These are phyloP conservation scores for Pteruthius melanotis DNA, from an alignment of 2,113 vertebrate species.

Conservation along the genomic window DNA sequence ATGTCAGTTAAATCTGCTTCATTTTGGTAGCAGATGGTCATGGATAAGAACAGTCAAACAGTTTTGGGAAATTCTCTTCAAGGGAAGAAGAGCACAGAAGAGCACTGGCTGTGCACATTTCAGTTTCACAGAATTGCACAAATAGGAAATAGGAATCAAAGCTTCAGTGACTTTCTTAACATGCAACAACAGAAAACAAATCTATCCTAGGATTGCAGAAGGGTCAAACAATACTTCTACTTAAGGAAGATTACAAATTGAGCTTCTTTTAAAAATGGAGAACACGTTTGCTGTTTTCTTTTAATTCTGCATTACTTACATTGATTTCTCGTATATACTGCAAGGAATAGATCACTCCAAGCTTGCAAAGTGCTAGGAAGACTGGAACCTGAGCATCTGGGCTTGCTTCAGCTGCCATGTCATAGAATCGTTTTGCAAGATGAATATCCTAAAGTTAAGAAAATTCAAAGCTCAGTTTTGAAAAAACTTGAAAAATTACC, in stretches of 20 bases:
- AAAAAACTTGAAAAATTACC: background rate
- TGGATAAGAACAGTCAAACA: background rate
- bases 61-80: background rate
- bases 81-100: background rate
- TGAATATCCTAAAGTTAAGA: slow-evolving; percentile 86
- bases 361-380: slow-evolving; percentile 92
- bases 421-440: slow-evolving; percentile 96
- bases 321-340: slow-evolving; percentile 90
- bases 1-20: background rate
- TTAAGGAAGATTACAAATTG: background rate
- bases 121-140: background rate
- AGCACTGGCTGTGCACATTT: background rate
- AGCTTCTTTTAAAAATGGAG: background rate
- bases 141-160: background rate
- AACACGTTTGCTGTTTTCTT: background rate
- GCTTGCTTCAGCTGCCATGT: slow-evolving; percentile 98
- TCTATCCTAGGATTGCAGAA: background rate
- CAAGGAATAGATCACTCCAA: slow-evolving; percentile 87
- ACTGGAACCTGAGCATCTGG: slow-evolving; percentile 97
- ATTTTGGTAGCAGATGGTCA: background rate
- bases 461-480: background rate
- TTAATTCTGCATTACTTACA: slow-evolving; percentile 76
- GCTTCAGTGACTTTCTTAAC: background rate
- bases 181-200: background rate
- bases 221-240: background rate